phyloP scores from a whole-genome alignment of 2,888 invertebrate genomes.

The Aphidoletes aphidimyza region DNA sequence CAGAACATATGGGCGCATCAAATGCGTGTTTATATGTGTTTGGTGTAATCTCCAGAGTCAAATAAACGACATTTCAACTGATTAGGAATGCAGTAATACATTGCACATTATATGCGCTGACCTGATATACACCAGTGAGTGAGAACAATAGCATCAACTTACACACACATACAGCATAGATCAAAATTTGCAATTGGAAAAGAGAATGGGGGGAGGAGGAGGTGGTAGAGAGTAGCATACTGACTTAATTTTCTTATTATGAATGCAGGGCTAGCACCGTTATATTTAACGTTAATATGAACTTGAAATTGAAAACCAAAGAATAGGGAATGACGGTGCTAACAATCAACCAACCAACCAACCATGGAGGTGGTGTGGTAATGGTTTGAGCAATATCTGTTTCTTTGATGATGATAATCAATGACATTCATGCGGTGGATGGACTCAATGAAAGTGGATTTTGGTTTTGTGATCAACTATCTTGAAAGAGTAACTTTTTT shows the following conservation, averaged over 20 bases:
- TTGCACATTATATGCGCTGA: constrained; percentile 22
- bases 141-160: background rate
- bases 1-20: constrained; percentile 13
- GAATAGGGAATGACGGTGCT: background rate
- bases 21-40: constrained; percentile 24
- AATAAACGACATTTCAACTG: constrained; percentile 48
- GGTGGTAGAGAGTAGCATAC: background rate
- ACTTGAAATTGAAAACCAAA: constrained; percentile 14
- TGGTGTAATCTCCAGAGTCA: constrained; percentile 45
- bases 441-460: too few relatives aligned
- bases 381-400: too few relatives aligned
- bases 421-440: too few relatives aligned
- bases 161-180: background rate
- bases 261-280: constrained; percentile 16
- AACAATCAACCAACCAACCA: background rate
- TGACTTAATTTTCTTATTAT: constrained; percentile 40
- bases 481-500: too few relatives aligned
- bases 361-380: too few relatives aligned
- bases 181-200: background rate
- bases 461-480: too few relatives aligned
- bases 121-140: background rate
- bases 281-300: background rate
- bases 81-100: constrained; percentile 32
- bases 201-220: too few relatives aligned
- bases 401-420: background rate